These are phyloP conservation scores for Corythornis madagascariensis DNA, from an alignment of 2,113 vertebrate species.

Conservation along the genomic window DNA sequence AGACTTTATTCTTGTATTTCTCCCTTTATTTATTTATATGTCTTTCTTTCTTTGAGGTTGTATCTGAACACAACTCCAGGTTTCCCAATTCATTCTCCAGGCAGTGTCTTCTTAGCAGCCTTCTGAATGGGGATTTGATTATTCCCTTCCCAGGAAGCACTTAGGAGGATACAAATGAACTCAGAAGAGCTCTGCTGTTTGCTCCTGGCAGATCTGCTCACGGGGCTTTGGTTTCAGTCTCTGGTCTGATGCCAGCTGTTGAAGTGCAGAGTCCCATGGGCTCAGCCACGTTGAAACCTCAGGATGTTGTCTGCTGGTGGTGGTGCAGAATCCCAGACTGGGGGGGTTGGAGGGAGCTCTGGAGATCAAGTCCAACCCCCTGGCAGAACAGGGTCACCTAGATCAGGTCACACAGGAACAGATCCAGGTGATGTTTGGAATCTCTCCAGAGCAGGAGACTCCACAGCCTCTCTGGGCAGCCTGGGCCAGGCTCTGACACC, in stretches of 20 bases:
- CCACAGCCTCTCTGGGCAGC: too few relatives aligned
- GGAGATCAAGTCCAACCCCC: too few relatives aligned
- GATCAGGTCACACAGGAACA: too few relatives aligned
- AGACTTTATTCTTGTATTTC: neutral
- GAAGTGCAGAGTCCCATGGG: neutral
- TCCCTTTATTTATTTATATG: neutral
- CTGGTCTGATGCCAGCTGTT: neutral
- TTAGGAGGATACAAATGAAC: neutral
- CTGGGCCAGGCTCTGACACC: too few relatives aligned
- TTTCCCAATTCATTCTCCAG: neutral
- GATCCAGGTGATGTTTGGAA: too few relatives aligned
- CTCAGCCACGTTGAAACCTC: neutral
- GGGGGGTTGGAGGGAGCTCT: too few relatives aligned
- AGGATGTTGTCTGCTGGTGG: neutral
- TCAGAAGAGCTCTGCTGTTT: neutral
- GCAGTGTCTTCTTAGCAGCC: neutral
- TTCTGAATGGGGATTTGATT: neutral
- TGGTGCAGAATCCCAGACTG: too few relatives aligned
- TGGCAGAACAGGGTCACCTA: too few relatives aligned
- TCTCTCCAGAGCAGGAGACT: too few relatives aligned
- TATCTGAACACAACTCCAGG: neutral
- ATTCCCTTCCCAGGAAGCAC: neutral
- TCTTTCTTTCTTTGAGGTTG: neutral
- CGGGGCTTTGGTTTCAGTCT: neutral
- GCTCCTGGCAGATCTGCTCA: accelerated